Base-by-base conservation (phyloP, 2,888 invertebrate species). In the Chelonus formosanus region DNA sequence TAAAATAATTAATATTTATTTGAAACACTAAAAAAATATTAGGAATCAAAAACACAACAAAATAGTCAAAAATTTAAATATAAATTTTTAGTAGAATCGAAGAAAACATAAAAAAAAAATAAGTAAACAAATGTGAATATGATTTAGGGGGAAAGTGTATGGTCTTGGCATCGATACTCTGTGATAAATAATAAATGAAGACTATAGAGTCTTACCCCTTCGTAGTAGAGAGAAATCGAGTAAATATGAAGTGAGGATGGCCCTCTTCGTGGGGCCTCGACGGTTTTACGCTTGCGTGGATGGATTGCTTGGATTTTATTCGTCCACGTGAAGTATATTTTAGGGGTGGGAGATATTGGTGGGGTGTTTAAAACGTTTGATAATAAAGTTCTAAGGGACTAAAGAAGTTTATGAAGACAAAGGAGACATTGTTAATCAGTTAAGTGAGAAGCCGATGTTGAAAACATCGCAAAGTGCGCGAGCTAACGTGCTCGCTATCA, bases 271-370 rank as follows among this genome's bases (percentile, higher is more conserved):
- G 59, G 48, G 36, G 36, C 43, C 52, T 52, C 43, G 60, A 52
- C 35, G 47, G 8, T 10, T 4, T 20, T 60, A 40, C 60, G 60
- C 60, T 5, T 60, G 60, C 60, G 60, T 60, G 36, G 36, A 10
- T 36, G 52, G 65, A 68, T 63, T 68, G 64, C 68, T 68, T 71
- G 70, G 66, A 67, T 59, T 67, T 74, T 63, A 81, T 81, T 81
- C 79, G 81, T 80, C 81, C 81, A 81, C 81, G 81, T 81, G 78
- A 71, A 77, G 76, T 57, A 44, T n/a, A 58, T 32, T 44, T 31
- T 40, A 20, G 10, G 47, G 5, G 60, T 47, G 54, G 65, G 65
- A 10, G 58, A 31, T 71, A 63, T 65, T 67, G 57, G 50, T 56
- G 56, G 55, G 47, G 40, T 54, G 48, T 59, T 32, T 4, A 32